Percentiles rank a stretch among this genome's conserved stretches.
Conservation (phyloP, 1,140 invertebrate genomes). For the Drosophila tropicalis region DNA sequence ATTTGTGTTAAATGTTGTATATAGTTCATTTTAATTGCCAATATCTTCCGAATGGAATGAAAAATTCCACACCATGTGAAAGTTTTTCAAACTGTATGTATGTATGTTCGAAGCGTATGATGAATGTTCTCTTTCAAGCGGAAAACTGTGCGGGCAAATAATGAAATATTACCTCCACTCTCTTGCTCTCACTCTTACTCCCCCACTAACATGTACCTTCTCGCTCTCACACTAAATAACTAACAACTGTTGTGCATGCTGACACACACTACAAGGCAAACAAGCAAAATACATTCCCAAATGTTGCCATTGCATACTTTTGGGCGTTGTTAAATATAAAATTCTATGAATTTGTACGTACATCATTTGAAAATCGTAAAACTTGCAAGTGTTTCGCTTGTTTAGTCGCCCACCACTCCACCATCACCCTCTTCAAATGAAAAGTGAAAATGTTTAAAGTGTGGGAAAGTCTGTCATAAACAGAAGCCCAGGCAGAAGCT, state of each 20-base stretch:
- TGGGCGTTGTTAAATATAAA: conserved; percentile 79
- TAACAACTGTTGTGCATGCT: conserved; percentile 49
- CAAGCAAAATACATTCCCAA: conserved; percentile 4
- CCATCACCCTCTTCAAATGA: not conserved
- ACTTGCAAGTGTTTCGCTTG: conserved; percentile 72
- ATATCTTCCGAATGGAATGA: not conserved
- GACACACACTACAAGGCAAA: conserved; percentile 19
- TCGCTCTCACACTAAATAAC: conserved; percentile 51
- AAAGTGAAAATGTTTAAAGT: conserved; percentile 27
- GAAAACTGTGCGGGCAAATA: conserved; percentile 63
- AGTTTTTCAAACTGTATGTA: conserved; percentile 22
- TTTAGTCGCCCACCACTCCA: conserved; percentile 22
- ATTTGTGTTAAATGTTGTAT: conserved; percentile 8
- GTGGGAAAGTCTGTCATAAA: conserved; percentile 67
- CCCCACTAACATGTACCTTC: not conserved
- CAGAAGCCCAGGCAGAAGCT: conserved; percentile 47
- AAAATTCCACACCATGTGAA: conserved; percentile 1
- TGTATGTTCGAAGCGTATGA: conserved; percentile 47
- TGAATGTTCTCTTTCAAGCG: conserved; percentile 55
- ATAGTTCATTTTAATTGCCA: conserved; percentile 43
- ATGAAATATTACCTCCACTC: conserved; percentile 66
- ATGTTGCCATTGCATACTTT: conserved; percentile 45
- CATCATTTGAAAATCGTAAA: conserved; percentile 82
- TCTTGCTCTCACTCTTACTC: conserved; percentile 19
- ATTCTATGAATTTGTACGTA: conserved; percentile 82